Percentiles rank a stretch among this genome's conserved stretches.
Conservation (phyloP, 2,113 vertebrate species). For the Phylloscopus trochilus region DNA sequence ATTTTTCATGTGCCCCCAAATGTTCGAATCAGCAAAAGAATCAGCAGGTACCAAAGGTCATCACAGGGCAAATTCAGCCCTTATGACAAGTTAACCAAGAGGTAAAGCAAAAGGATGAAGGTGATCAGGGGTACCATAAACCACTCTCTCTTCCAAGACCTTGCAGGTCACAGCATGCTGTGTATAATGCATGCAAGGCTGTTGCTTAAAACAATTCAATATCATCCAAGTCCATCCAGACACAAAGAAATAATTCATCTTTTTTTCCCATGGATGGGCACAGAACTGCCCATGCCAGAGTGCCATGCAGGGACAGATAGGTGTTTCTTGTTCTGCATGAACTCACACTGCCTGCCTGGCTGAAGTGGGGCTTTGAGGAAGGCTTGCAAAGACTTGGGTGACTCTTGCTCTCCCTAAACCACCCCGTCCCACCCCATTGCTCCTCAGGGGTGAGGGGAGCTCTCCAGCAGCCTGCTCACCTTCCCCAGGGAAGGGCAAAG, state of each 20-base stretch:
- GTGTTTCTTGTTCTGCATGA: background rate
- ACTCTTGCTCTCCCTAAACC: background rate
- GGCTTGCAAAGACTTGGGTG: background rate
- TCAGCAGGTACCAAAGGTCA: conserved; percentile 3
- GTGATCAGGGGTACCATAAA: background rate
- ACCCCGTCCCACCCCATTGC: background rate
- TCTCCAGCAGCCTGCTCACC: background rate
- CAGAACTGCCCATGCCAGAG: background rate
- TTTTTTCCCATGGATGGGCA: background rate
- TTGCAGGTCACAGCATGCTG: background rate
- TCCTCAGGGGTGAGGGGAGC: accelerated
- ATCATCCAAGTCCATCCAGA: background rate
- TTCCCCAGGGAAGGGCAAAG: background rate
- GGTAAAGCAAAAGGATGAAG: background rate
- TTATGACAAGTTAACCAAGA: background rate
- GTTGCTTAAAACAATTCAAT: background rate
- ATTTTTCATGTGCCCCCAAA: background rate
- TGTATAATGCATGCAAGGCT: background rate
- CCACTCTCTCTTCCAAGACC: background rate
- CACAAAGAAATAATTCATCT: background rate
- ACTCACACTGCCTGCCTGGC: accelerated
- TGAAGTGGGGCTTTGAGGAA: background rate
- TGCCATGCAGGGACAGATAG: background rate
- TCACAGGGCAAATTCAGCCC: background rate
- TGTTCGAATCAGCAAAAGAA: background rate